Base-by-base conservation (phyloP, 1,140 invertebrate genomes). In the Zaprionus tsacasi region DNA sequence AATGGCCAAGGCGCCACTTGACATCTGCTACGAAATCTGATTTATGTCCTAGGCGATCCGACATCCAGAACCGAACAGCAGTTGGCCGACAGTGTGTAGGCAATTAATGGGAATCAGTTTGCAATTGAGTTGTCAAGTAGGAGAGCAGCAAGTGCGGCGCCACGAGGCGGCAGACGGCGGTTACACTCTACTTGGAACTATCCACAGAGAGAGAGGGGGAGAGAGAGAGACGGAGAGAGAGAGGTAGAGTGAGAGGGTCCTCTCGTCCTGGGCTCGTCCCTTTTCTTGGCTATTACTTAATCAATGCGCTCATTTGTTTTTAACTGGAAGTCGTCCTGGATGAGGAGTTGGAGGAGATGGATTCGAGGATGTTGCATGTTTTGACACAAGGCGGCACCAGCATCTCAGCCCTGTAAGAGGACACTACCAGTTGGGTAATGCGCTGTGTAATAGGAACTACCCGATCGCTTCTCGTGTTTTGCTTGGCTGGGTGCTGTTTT, bases 101-200 rank as follows among this genome's bases (percentile, higher is more conserved):
- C 35, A 72, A 85, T 85, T 85, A 86, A 86, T 86, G 72, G 55
- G 73, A 83, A 80, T 48, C 80, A 75, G 82, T 83, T 85, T 80
- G 78, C 80, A 88, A 87, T 83, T 74, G 80, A 85, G 74, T 78
- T 85, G 81, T 85, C 78, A 83, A 83, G 63, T 55, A 54, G 68
- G 64, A 40, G 35, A 30, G 33, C 30, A n/a, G 66, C 71, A 78
- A 65, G 63, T 66, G 70, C 57, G 81, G 81, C 81, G 79, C 67
- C 81, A 72, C 45, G 45, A 55, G 60, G 56, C 43, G 48, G 55
- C 50, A 72, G 56, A 50, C 5, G n/a, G 27, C 8, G 13, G 12
- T 66, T 40, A 13, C 6, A 15, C 25, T 35, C 35, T 36, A 76
- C 68, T 27, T 21, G 25, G 43, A 54, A 76, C 67, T 54, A 2